Conservation (phyloP, 2,797 vertebrate genomes). For the Xerus rutilus region DNA sequence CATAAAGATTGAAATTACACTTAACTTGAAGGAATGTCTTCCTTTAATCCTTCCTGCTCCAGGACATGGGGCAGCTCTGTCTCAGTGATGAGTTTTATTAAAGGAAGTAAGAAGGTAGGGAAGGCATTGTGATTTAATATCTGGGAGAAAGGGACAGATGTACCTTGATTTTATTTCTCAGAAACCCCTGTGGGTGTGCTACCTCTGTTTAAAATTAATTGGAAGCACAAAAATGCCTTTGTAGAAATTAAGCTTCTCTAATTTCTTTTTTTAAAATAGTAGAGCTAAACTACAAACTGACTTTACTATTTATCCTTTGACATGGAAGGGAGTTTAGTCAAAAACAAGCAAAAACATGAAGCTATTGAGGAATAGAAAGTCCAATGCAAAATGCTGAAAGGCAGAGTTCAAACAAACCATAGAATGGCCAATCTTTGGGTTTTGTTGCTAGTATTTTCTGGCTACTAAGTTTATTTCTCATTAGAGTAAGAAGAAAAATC, state of each 20-base stretch:
- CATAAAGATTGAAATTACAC: not conserved
- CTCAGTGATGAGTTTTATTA: constrained; percentile 30
- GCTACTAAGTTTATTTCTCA: not conserved
- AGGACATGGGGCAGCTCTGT: not conserved
- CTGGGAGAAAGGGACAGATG: not conserved
- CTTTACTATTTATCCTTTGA: not conserved
- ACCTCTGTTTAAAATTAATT: constrained; percentile 34
- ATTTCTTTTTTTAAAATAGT: not conserved
- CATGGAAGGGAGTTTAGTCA: not conserved
- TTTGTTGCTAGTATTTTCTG: constrained; percentile 26
- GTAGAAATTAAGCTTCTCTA: constrained; percentile 7
- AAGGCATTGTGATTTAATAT: not conserved
- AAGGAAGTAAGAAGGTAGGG: not conserved
- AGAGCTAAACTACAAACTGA: not conserved
- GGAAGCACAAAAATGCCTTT: not conserved
- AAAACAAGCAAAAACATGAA: constrained; percentile 17
- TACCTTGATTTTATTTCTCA: constrained; percentile 35
- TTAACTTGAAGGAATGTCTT: not conserved
- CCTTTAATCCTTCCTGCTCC: not conserved
- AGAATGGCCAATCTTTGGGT: not conserved
- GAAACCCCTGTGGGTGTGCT: not conserved
- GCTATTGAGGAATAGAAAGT: not conserved
- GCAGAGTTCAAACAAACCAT: not conserved
- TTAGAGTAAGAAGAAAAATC: constrained; percentile 35
- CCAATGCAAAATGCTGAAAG: not conserved